Percentiles rank a stretch among this genome's conserved stretches.
Conservation (phyloP, 23 tunicate genomes). For the Ascidia mentula region DNA sequence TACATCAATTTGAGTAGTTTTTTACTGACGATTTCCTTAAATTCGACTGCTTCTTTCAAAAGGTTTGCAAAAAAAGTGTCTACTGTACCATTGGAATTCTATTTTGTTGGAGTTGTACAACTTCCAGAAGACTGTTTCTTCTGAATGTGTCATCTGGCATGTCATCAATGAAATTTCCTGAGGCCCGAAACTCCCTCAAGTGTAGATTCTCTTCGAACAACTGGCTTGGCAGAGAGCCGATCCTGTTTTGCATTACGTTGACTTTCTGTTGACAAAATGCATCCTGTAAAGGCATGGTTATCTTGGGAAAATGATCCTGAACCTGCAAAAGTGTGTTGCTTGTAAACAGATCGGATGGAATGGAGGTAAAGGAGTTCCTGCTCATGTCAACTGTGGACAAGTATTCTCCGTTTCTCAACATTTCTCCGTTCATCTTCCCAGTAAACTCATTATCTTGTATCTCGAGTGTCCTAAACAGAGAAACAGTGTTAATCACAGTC, state of each 20-base stretch:
- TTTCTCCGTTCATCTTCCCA: constrained; percentile 35
- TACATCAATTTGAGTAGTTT: too few species aligned
- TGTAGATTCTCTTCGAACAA: constrained; percentile 49
- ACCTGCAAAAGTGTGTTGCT: constrained; percentile 56
- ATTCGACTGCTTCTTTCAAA: too few species aligned
- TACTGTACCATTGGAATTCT: constrained; percentile 39
- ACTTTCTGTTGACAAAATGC: constrained; percentile 14
- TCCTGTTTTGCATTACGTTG: constrained; percentile 31
- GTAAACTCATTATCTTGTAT: constrained; percentile 55
- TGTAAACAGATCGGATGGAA: constrained; percentile 43
- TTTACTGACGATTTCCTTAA: too few species aligned
- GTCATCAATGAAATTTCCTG: constrained; percentile 22
- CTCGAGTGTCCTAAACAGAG: constrained; percentile 45
- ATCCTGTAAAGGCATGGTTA: not conserved
- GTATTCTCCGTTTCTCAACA: constrained; percentile 33
- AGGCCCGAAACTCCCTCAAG: constrained; percentile 23
- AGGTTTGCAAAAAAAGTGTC: too few species aligned
- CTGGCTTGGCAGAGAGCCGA: constrained; percentile 38
- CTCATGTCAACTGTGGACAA: constrained; percentile 73
- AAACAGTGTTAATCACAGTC: not conserved
- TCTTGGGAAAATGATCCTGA: not conserved
- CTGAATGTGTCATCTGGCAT: constrained; percentile 16
- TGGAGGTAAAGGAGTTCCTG: constrained; percentile 25
- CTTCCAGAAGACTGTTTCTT: constrained; percentile 24
- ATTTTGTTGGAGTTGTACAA: constrained; percentile 28